phyloP scores from a whole-genome alignment of 2,797 vertebrate genomes.

The Anomalospiza imberbis region DNA sequence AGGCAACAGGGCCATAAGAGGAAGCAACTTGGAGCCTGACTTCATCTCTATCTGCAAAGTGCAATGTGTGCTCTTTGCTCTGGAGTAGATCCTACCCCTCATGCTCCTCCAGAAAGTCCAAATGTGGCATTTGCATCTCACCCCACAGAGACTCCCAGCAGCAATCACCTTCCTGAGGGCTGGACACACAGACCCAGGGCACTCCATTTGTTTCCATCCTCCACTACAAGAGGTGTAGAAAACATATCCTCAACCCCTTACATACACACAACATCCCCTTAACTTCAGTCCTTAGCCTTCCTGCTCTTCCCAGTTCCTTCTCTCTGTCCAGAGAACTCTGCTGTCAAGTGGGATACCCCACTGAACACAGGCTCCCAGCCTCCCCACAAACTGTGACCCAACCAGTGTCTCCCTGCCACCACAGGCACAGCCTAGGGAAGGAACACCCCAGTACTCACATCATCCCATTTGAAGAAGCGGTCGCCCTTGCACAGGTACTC shows the following conservation, averaged over 20 bases:
- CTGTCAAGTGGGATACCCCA: neutral
- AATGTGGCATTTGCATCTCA: neutral
- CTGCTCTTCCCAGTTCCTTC: neutral
- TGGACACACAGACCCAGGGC: neutral
- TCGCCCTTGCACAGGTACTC: conserved; percentile 90
- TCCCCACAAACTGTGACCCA: neutral
- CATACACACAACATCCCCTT: neutral
- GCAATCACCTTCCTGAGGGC: accelerated
- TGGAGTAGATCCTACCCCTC: neutral
- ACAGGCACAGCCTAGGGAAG: neutral
- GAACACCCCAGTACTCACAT: conserved; percentile 80
- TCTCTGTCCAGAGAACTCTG: neutral
- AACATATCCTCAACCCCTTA: neutral
- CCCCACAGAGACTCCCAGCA: neutral
- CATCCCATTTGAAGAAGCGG: conserved; percentile 94
- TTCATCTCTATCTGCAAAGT: neutral
- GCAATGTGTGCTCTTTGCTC: neutral
- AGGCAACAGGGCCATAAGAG: neutral
- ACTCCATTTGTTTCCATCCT: neutral
- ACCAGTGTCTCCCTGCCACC: neutral
- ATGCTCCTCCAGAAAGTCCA: accelerated
- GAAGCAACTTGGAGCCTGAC: neutral
- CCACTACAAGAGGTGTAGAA: neutral
- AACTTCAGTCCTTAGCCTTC: neutral
- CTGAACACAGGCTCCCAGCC: neutral